These are phyloP conservation scores for Nothoprocta pentlandii DNA, from an alignment of 2,113 vertebrate species.

Conservation along the genomic window DNA sequence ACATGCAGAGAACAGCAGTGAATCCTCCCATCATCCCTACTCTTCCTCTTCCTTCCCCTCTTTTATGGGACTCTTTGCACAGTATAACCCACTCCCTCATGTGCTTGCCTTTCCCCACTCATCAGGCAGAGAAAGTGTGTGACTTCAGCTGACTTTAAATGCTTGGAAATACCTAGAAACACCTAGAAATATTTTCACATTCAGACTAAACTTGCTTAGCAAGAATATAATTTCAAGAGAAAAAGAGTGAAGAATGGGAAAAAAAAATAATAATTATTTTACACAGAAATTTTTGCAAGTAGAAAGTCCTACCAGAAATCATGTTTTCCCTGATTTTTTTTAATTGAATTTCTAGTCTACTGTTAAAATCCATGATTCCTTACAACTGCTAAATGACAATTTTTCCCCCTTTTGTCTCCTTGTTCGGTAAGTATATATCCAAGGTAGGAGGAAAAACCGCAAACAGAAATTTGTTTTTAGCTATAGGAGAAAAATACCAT, in stretches of 20 bases:
- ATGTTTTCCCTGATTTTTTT: neutral
- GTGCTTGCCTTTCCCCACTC: neutral
- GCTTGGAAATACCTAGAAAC: neutral
- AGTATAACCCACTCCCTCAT: neutral
- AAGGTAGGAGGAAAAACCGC: accelerated
- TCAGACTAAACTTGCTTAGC: neutral
- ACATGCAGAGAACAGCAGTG: accelerated
- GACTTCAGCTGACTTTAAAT: neutral
- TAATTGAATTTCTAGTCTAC: neutral
- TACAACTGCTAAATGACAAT: neutral
- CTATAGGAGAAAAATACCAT: neutral
- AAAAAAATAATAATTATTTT: neutral
- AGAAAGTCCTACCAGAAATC: neutral
- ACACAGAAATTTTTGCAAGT: neutral
- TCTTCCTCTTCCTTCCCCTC: neutral
- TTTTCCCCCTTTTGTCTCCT: neutral
- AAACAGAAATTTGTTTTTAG: neutral
- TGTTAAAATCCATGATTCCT: neutral
- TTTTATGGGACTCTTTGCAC: neutral
- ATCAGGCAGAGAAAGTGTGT: neutral
- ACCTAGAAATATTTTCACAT: neutral
- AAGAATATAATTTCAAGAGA: neutral
- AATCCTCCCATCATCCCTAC: neutral
- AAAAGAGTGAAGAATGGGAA: neutral
- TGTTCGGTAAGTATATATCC: neutral